Percentiles rank a stretch among this genome's conserved stretches.
Conservation (phyloP, 2,888 invertebrate species). For the Stictocephala bisonia region DNA sequence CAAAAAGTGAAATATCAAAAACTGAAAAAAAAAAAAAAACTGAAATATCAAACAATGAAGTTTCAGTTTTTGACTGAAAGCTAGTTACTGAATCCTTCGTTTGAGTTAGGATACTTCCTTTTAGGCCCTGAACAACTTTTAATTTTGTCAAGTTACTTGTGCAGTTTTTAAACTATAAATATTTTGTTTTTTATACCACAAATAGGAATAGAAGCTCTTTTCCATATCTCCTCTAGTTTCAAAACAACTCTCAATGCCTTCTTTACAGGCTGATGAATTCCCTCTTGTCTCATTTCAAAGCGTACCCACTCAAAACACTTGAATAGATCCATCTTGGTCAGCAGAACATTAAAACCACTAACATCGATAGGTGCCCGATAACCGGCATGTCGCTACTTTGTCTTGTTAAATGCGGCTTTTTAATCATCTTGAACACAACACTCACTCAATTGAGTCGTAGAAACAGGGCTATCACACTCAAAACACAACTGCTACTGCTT, state of each 20-base stretch:
- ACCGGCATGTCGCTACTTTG: conserved; percentile 2
- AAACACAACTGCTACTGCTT: conserved; percentile 2
- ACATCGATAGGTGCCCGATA: conserved; percentile 5
- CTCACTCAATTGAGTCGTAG: background rate
- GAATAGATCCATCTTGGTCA: background rate
- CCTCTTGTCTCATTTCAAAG: conserved; percentile 2
- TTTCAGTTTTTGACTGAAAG: conserved; percentile 9
- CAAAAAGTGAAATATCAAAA: background rate
- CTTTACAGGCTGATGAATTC: conserved; percentile 6
- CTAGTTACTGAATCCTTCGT: background rate
- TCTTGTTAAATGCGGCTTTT: conserved; percentile 6
- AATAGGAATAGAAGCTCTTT: conserved; percentile 1
- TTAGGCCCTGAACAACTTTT: background rate
- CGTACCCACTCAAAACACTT: conserved; percentile 6
- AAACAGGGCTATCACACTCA: background rate
- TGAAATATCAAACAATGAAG: background rate
- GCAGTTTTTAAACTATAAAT: conserved; percentile 6
- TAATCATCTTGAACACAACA: conserved; percentile 2
- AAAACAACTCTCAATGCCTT: background rate
- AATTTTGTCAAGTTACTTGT: background rate
- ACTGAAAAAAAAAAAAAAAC: too few species aligned
- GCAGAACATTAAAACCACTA: background rate
- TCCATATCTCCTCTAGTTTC: background rate
- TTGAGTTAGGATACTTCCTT: background rate
- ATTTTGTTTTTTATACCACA: background rate